Evolutionary conservation across 2,888 invertebrate genomes (phyloP).

Genomic region (Synanthedon tipuliformis): DNA sequence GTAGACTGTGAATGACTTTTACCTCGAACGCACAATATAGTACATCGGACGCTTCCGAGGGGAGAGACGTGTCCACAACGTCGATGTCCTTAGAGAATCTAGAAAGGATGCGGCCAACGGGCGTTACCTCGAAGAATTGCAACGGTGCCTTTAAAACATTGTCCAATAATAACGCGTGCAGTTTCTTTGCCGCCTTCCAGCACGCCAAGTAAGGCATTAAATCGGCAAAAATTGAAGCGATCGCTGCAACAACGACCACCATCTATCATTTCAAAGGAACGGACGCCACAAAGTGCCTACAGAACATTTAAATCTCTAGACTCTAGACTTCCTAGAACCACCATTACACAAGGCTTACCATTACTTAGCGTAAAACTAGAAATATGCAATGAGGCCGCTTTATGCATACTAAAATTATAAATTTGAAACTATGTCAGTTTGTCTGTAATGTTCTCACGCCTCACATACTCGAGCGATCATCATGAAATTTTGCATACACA

Average conservation of each 20-base stretch:
- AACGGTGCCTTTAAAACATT: conserved; percentile 77
- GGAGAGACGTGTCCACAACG: conserved; percentile 76
- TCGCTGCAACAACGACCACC: conserved; percentile 73
- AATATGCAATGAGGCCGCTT: too few relatives aligned
- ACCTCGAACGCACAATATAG: conserved; percentile 81
- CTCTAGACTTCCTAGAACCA: too few relatives aligned
- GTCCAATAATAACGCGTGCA: conserved; percentile 71
- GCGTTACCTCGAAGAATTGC: conserved; percentile 84
- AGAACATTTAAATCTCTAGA: too few relatives aligned
- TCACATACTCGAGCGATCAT: too few relatives aligned
- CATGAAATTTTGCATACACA: too few relatives aligned
- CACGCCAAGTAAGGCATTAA: conserved; percentile 77
- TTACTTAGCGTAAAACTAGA: too few relatives aligned
- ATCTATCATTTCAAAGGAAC: background rate
- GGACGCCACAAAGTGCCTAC: too few relatives aligned
- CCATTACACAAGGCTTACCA: too few relatives aligned
- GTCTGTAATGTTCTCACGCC: too few relatives aligned
- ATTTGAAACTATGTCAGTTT: too few relatives aligned
- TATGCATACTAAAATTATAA: too few relatives aligned
- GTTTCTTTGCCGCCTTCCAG: conserved; percentile 74
- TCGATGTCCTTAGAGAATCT: conserved; percentile 83
- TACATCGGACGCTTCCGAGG: conserved; percentile 75
- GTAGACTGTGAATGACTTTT: conserved; percentile 29
- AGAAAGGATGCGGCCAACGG: conserved; percentile 78
- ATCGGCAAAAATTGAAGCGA: conserved; percentile 75